These are phyloP conservation scores for Drosophila subpulchrella DNA, from an alignment of 1,140 invertebrate genomes.

Conservation along the genomic window DNA sequence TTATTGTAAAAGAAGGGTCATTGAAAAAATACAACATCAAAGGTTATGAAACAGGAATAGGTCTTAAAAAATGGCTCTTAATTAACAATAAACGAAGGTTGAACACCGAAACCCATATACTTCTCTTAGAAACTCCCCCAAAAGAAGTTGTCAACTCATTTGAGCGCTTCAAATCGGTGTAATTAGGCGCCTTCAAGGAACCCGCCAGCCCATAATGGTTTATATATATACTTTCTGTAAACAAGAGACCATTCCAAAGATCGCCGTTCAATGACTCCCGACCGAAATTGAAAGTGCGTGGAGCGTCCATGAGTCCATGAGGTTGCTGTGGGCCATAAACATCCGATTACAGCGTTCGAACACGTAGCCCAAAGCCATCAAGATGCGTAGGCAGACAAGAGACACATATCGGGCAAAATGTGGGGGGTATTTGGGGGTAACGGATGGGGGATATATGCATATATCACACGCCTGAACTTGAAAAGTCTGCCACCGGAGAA, in stretches of 20 bases:
- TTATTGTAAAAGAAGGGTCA: neutral
- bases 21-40: slow-evolving; percentile 4
- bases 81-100: slow-evolving; percentile 49
- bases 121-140: slow-evolving; percentile 22
- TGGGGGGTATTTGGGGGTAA: neutral
- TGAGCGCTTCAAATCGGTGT: slow-evolving; percentile 50
- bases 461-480: slow-evolving; percentile 49
- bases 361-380: slow-evolving; percentile 63
- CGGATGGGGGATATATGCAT: slow-evolving; percentile 5
- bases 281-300: slow-evolving; percentile 70
- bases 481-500: slow-evolving; percentile 38
- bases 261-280: slow-evolving; percentile 47
- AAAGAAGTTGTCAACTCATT: slow-evolving; percentile 70
- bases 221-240: slow-evolving; percentile 4
- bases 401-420: slow-evolving; percentile 26
- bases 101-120: slow-evolving; percentile 33
- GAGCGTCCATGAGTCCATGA: slow-evolving; percentile 65
- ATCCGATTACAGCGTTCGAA: slow-evolving; percentile 62
- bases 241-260: slow-evolving; percentile 12
- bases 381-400: slow-evolving; percentile 60
- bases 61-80: slow-evolving; percentile 43
- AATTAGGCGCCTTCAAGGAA: slow-evolving; percentile 58
- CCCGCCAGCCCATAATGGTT: slow-evolving; percentile 22
- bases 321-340: slow-evolving; percentile 62
- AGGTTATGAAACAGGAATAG: slow-evolving; percentile 8